Evolutionary conservation across 1,140 invertebrate genomes (phyloP), one percentile per base, ranked within the genome.

Genomic region (Leptopilina clavipes): DNA sequence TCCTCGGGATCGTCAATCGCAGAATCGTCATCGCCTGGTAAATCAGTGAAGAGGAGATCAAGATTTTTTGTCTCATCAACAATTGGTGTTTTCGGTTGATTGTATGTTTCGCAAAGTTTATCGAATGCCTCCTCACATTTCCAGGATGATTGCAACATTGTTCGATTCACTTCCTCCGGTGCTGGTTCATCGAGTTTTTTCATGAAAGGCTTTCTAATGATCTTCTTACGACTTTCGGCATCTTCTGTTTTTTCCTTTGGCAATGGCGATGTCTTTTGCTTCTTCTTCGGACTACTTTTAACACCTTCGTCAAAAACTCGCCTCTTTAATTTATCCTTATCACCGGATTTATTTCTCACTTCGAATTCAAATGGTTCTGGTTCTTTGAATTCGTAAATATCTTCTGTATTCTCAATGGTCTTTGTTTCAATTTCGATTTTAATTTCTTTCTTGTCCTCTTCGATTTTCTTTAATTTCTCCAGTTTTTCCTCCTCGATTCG

Each of bases 301-400:
- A 81, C 75, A 12, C 88, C 86, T 17, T 90, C 89, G n/a, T 90
- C 88, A 22, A 89, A 89, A 5, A 86, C 73, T 2, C 89, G 83
- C 72, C 89, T 91, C 73, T 89, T 91, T 19, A 84, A 3, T 73
- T 90, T 90, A 1, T 90, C 89, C 37, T 89, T 89, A 0, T 90
- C 88, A 1, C 82, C 84, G 3, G 87, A 87, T 72, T 91, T 91
- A 45, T 91, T 91, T 52, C 94, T 92, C 10, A 94, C 92, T 87
- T 96, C 94, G 81, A 96, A 94, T 86, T 96, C 95, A 83, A 96
- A 96, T 0, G 95, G 95, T 88, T 97, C 95, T 0, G 95, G 95
- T 89, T 97, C 96, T 88, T 96, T 96, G 83, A 97, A 97, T 87
- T 97, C 96, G 82, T 97, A 97, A 84, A 96, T 93, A 87, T 96